Conservation (phyloP, 1,140 invertebrate genomes). For the Lerema accius region DNA sequence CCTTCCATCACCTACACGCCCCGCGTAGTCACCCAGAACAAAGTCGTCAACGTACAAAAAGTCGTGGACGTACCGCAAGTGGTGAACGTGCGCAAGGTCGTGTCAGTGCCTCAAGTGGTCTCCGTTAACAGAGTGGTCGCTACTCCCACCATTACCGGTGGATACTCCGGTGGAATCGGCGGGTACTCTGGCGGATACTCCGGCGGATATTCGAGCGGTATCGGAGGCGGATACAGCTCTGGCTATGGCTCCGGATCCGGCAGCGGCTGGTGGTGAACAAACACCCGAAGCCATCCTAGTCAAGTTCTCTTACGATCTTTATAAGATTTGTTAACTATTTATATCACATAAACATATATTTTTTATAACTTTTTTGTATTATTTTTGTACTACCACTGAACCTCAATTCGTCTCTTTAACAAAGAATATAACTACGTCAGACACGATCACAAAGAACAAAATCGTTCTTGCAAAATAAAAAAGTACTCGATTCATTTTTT, state of each 20-base stretch:
- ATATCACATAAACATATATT: slow-evolving; percentile 8
- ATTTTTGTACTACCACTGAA: not conserved
- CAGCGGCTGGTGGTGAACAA: slow-evolving; percentile 38
- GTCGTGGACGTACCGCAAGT: slow-evolving; percentile 48
- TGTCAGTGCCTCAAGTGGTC: slow-evolving; percentile 52
- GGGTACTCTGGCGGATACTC: slow-evolving; percentile 25
- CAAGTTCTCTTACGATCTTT: slow-evolving; percentile 1
- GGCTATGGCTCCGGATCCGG: slow-evolving; percentile 31
- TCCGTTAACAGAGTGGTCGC: slow-evolving; percentile 59
- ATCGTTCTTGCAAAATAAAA: not conserved
- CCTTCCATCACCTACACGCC: slow-evolving; percentile 28
- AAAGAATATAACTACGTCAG: too few species aligned
- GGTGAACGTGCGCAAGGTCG: slow-evolving; percentile 42
- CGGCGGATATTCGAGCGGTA: slow-evolving; percentile 31
- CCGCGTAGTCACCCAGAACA: slow-evolving; percentile 46
- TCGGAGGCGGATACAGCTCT: slow-evolving; percentile 4
- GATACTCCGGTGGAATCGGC: slow-evolving; percentile 33
- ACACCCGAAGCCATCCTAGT: slow-evolving; percentile 7
- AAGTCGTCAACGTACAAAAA: slow-evolving; percentile 48
- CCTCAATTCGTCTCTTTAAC: too few species aligned
- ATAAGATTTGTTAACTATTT: slow-evolving; percentile 16
- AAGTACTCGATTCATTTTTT: not conserved
- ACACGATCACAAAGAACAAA: too few species aligned
- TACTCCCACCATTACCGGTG: slow-evolving; percentile 38
- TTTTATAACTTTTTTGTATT: not conserved